A percentile compares a stretch with the other conserved stretches of the same genome.
phyloP scores from a whole-genome alignment of 2,888 invertebrate genomes.

The Drosophila koepferae region DNA sequence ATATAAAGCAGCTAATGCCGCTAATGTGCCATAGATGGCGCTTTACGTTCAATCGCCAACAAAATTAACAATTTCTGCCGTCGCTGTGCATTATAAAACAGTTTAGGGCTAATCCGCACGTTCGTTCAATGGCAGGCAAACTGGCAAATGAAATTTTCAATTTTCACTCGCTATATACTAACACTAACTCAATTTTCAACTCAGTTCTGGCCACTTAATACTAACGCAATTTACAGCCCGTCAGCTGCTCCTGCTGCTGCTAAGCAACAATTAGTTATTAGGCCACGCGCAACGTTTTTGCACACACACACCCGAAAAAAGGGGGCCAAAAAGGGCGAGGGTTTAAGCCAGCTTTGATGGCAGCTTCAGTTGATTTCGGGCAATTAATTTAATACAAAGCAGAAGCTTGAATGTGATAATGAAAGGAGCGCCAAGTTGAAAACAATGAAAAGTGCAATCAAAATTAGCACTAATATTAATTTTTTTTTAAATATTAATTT shows the following conservation, averaged over 20 bases:
- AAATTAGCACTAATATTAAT: constrained; percentile 67
- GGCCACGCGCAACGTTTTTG: constrained; percentile 30
- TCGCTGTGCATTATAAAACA: constrained; percentile 38
- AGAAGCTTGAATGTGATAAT: constrained; percentile 38
- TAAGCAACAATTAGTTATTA: constrained; percentile 66
- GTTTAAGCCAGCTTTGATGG: constrained; percentile 30
- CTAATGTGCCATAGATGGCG: constrained; percentile 19
- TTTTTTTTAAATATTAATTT: constrained; percentile 53
- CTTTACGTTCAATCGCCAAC: constrained; percentile 11
- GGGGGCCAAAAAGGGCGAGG: constrained; percentile 23
- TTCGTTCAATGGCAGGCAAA: constrained; percentile 13
- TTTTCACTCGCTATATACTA: constrained; percentile 33
- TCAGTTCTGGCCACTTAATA: constrained; percentile 45
- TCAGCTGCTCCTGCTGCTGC: constrained; percentile 15
- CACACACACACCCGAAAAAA: constrained; percentile 6
- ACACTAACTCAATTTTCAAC: constrained; percentile 59
- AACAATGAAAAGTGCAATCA: constrained; percentile 54
- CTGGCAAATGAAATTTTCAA: constrained; percentile 57
- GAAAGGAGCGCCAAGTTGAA: constrained; percentile 1
- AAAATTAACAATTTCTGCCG: constrained; percentile 21
- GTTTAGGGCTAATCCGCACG: constrained; percentile 34
- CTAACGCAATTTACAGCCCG: constrained; percentile 59
- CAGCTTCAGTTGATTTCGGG: constrained; percentile 40
- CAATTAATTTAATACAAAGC: constrained; percentile 59
- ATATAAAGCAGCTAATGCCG: constrained; percentile 10